A percentile compares a stretch with the other conserved stretches of the same genome.
Conservation (phyloP, 2,888 invertebrate species). For the Leptinotarsa haldemani region DNA sequence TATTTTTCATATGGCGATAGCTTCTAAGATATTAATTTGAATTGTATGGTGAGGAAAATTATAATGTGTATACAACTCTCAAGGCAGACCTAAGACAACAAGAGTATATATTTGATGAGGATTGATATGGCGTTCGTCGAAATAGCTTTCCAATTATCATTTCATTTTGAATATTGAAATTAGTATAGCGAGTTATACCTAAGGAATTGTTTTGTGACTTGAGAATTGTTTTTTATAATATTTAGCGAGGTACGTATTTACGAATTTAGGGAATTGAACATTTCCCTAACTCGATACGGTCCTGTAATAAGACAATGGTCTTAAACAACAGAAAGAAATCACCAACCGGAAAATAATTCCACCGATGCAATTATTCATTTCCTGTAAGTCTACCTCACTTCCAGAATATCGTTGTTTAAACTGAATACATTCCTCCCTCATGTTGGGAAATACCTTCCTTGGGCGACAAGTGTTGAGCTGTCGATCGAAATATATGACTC, state of each 20-base stretch:
- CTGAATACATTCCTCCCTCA: constrained; percentile 19
- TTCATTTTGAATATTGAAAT: too few relatives aligned
- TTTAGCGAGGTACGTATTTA: background rate
- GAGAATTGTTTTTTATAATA: too few relatives aligned
- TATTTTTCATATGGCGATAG: too few relatives aligned
- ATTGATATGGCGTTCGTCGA: too few relatives aligned
- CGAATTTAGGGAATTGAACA: background rate
- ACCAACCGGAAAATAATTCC: constrained; percentile 63
- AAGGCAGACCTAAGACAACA: too few relatives aligned
- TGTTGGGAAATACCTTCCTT: constrained; percentile 11
- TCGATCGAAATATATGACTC: constrained; percentile 4
- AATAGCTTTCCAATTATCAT: too few relatives aligned
- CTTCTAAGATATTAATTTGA: too few relatives aligned
- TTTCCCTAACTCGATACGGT: constrained; percentile 19
- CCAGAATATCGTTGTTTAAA: constrained; percentile 43
- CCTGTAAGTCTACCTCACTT: constrained; percentile 56
- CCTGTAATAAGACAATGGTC: constrained; percentile 38
- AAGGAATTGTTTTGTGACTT: too few relatives aligned
- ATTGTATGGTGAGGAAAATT: too few relatives aligned
- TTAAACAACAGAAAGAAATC: constrained; percentile 57
- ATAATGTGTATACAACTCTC: too few relatives aligned
- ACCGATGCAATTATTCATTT: constrained; percentile 61
- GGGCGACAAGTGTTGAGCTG: constrained; percentile 6
- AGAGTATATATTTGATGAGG: too few relatives aligned
- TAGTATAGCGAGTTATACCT: too few relatives aligned